Base-by-base conservation (phyloP, 1,140 invertebrate genomes). In the Aphaenogaster ashmeadi region DNA sequence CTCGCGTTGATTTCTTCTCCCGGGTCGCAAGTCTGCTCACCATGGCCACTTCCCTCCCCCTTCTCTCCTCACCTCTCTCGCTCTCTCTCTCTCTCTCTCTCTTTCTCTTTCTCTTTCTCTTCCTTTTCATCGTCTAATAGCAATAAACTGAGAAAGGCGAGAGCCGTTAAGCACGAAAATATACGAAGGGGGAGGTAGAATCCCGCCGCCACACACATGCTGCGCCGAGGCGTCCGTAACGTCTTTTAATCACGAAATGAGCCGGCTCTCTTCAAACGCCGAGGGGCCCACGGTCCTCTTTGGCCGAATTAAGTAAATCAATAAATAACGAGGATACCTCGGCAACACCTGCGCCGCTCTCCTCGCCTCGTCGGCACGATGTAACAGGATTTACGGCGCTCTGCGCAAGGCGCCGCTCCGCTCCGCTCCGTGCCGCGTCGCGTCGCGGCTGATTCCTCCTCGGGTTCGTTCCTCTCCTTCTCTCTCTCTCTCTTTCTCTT, bases 191-290 rank as follows among this genome's bases (percentile, higher is more conserved):
- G 86, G 84, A 80, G 72, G 67, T 36, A 62, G 79, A 77, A 74
- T 36, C 91, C 87, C 86, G 92, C 91, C 93, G 93, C 93, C 93
- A 94, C 93, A 94, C 93, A 93, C 93, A 94, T 92, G 93, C 93
- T 93, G 93, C 91, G 92, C 89, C 93, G 88, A 94, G 94, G 93
- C 94, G 94, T 94, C 91, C 92, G 92, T 95, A 95, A 95, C 94
- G 94, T 95, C 94, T 94, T 95, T 95, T 95, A 95, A 95, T 95
- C 95, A 95, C 94, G 95, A 95, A 94, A 94, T 92, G 92, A 93
- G 93, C 93, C 92, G 91, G 92, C 93, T 92, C 92, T 92, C 91
- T 93, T 94, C 93, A 94, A 94, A 94, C 91, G 93, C 86, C 88
- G 90, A 88, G 90, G 92, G 91, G 90, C 91, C 89, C 90, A 66